A percentile compares a stretch with the other conserved stretches of the same genome.
These are phyloP conservation scores for Rallus limicola DNA, from an alignment of 2,113 vertebrate species.

Conservation along the genomic window DNA sequence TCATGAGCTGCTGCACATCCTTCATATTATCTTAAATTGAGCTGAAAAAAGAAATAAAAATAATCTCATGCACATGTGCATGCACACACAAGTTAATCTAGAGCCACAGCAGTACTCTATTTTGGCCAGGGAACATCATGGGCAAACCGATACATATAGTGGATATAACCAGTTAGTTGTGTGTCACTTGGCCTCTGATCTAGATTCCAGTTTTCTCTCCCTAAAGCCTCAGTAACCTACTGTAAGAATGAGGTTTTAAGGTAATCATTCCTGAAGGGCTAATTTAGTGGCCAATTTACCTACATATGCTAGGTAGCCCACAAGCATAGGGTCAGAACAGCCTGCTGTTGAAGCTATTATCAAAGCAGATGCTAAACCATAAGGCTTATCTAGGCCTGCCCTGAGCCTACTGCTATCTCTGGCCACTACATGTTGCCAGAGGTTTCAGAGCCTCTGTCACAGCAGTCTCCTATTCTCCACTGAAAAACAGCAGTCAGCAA, in stretches of 20 bases:
- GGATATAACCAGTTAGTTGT: background rate
- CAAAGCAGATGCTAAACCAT: background rate
- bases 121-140: background rate
- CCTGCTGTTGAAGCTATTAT: background rate
- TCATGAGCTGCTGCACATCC: background rate
- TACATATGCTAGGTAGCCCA: background rate
- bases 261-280: background rate
- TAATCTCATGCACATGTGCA: background rate
- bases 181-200: background rate
- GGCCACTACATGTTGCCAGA: background rate
- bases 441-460: constrained; percentile 24
- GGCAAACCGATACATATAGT: background rate
- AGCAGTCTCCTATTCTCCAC: background rate
- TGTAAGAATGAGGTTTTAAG: background rate
- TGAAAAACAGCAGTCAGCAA: constrained; percentile 21
- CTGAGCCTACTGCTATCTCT: background rate
- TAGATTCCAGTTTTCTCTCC: background rate
- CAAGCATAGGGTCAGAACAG: background rate
- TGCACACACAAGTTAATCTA: background rate
- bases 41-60: background rate
- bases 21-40: background rate
- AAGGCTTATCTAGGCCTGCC: background rate
- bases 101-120: background rate
- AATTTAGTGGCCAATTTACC: background rate
- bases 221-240: background rate